A percentile compares a stretch with the other conserved stretches of the same genome.
phyloP scores from a whole-genome alignment of 2,113 vertebrate genomes.

The Elgaria multicarinata region DNA sequence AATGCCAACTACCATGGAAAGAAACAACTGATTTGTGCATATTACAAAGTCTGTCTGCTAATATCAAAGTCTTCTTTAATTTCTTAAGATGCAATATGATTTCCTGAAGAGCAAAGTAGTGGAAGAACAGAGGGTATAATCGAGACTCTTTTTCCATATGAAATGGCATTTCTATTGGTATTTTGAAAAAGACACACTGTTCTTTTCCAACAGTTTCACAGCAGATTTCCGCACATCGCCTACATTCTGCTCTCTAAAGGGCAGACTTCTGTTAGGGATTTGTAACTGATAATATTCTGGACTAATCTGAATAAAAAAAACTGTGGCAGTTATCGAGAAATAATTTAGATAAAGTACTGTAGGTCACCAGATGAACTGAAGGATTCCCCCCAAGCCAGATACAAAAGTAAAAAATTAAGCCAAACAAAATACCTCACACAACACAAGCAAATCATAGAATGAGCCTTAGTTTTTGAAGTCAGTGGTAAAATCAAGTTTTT shows the following conservation, averaged over 20 bases:
- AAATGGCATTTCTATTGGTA: neutral
- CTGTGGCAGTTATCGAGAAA: neutral
- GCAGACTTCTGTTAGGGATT: slow-evolving; percentile 4
- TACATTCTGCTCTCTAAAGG: slow-evolving; percentile 19
- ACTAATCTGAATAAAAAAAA: slow-evolving; percentile 3
- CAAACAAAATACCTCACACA: neutral
- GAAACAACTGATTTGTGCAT: neutral
- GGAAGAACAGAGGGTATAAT: neutral
- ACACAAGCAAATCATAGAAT: neutral
- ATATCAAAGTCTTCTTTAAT: neutral
- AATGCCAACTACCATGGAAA: neutral
- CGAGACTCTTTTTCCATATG: neutral
- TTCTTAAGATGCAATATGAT: neutral
- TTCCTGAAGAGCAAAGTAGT: neutral
- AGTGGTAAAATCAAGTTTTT: neutral
- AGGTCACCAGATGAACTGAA: neutral
- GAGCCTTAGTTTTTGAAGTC: no score
- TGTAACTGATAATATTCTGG: neutral
- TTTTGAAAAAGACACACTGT: slow-evolving; percentile 16
- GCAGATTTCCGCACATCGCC: slow-evolving; percentile 10
- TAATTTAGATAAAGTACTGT: neutral
- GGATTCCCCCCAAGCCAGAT: neutral
- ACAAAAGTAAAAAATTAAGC: neutral
- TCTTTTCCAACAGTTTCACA: slow-evolving; percentile 17
- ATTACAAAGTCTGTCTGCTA: neutral